phyloP scores from a whole-genome alignment of 2,888 invertebrate genomes.

The Eupelmus urozonus region DNA sequence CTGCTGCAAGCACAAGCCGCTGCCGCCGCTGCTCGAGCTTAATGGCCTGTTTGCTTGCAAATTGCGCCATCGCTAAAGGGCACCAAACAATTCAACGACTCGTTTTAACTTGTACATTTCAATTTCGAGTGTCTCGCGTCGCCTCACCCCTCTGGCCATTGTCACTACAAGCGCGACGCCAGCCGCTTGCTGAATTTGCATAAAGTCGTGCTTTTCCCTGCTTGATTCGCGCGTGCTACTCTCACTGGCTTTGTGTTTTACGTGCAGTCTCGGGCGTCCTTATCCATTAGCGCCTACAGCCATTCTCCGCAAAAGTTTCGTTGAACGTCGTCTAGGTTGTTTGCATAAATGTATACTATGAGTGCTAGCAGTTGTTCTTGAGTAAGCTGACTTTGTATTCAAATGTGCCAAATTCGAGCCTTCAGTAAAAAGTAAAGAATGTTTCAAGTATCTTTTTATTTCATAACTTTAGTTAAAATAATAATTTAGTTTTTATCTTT shows the following conservation, averaged over 20 bases:
- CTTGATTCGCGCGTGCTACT: no score
- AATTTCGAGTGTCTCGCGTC: constrained; percentile 64
- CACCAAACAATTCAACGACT: constrained; percentile 71
- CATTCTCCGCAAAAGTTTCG: constrained; percentile 1
- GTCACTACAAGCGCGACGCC: no score
- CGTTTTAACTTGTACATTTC: constrained; percentile 71
- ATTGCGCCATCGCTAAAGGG: constrained; percentile 73
- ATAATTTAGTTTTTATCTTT: no score
- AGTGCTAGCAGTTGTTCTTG: no score
- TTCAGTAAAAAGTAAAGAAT: no score
- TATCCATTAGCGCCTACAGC: constrained; percentile 20
- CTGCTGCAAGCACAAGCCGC: constrained; percentile 1
- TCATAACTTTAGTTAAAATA: no score
- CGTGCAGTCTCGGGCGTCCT: background rate
- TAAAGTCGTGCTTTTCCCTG: background rate
- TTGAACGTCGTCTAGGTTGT: constrained; percentile 11
- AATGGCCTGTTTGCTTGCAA: constrained; percentile 74
- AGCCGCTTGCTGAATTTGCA: background rate
- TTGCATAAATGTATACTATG: no score
- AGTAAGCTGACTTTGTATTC: no score
- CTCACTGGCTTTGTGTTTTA: no score
- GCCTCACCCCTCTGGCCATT: background rate
- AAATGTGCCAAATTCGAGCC: no score
- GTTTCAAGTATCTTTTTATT: no score
- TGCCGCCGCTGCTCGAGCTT: constrained; percentile 47